A percentile compares a stretch with the other conserved stretches of the same genome.
These are phyloP conservation scores for Doris montereyensis DNA, from an alignment of 2,888 invertebrate species.

Conservation along the genomic window DNA sequence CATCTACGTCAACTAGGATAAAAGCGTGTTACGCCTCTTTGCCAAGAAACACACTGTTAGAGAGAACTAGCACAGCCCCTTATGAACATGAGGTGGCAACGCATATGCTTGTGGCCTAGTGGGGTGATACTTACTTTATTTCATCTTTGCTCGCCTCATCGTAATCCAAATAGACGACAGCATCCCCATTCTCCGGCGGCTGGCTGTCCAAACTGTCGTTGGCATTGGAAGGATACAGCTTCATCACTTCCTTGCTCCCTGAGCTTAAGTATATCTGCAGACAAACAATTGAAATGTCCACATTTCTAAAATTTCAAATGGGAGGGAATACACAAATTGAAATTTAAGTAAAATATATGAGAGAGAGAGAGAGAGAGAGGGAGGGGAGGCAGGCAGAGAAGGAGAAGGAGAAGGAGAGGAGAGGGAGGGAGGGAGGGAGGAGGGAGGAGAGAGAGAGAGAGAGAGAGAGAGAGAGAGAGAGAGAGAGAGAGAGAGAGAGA, in stretches of 20 bases:
- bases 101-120: not conserved
- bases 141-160: not conserved
- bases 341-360: no score
- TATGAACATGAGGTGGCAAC: not conserved
- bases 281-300: not conserved
- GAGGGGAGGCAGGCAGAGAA: no score
- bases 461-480: conserved; percentile 10
- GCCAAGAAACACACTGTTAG: not conserved
- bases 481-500: conserved; percentile 7
- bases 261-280: not conserved
- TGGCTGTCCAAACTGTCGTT: not conserved
- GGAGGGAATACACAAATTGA: not conserved
- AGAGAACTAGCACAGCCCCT: not conserved
- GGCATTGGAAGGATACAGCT: not conserved
- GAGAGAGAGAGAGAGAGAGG: conserved; percentile 20
- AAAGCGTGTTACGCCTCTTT: no score
- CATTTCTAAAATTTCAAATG: not conserved
- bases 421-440: no score
- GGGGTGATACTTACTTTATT: not conserved
- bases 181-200: no score
- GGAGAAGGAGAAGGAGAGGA: no score
- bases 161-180: no score
- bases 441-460: not conserved
- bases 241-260: not conserved
- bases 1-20: no score